Percentiles rank a stretch among this genome's conserved stretches.
phyloP scores from a whole-genome alignment of 1,140 invertebrate species.

The Octopus sinensis region DNA sequence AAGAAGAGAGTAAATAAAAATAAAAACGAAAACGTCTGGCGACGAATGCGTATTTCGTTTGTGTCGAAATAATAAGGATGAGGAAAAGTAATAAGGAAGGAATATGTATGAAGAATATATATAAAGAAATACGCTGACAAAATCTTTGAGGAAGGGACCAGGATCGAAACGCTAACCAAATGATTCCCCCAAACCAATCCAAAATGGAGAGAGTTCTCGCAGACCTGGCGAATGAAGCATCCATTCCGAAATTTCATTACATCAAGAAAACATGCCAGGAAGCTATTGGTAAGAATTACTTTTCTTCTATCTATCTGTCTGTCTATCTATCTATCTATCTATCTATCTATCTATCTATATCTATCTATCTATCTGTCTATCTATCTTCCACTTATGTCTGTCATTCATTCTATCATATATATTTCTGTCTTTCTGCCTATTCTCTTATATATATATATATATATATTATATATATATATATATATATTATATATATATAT shows the following conservation, averaged over 20 bases:
- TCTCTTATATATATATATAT: no score
- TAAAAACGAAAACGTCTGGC: not conserved
- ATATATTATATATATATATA: no score
- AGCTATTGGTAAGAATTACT: constrained; percentile 42
- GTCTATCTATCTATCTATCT: no score
- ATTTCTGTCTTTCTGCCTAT: no score
- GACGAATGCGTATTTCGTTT: not conserved
- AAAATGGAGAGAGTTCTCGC: constrained; percentile 50
- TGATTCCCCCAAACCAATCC: not conserved
- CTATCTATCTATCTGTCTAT: no score
- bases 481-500: no score
- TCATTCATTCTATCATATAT: no score
- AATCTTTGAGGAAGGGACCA: not conserved
- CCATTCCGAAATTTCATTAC: constrained; percentile 39
- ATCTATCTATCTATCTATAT: no score
- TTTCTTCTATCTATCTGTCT: no score
- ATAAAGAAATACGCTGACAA: no score
- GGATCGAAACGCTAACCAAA: not conserved
- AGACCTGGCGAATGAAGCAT: constrained; percentile 47
- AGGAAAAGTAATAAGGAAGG: not conserved
- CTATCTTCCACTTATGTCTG: no score
- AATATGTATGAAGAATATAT: not conserved
- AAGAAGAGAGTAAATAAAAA: no score
- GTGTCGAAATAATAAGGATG: not conserved
- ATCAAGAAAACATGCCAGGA: constrained; percentile 42